Percentiles rank a stretch among this genome's conserved stretches.
phyloP scores from a whole-genome alignment of 2,888 invertebrate species.

The Leucoma salicis region DNA sequence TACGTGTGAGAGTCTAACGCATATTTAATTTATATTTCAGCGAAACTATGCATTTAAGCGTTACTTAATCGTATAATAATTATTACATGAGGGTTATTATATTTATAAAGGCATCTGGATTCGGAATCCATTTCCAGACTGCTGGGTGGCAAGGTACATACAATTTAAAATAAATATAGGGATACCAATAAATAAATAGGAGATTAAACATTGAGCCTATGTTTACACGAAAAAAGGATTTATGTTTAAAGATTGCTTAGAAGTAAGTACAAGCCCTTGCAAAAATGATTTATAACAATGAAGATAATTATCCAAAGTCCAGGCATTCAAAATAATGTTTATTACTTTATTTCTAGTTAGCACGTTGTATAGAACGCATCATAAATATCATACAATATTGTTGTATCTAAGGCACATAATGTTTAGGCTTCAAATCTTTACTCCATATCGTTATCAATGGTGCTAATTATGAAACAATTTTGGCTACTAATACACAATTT shows the following conservation, averaged over 20 bases:
- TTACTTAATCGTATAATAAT: slow-evolving; percentile 75
- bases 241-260: slow-evolving; percentile 43
- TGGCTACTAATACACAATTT: slow-evolving; percentile 50
- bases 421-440: slow-evolving; percentile 81
- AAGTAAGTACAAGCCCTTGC: slow-evolving; percentile 65
- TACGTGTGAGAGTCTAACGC: too few species aligned
- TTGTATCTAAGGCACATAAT: slow-evolving; percentile 84
- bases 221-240: slow-evolving; percentile 24
- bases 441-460: slow-evolving; percentile 77
- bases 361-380: slow-evolving; percentile 82
- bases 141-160: slow-evolving; percentile 51
- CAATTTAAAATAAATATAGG: slow-evolving; percentile 17
- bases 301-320: slow-evolving; percentile 58
- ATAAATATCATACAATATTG: slow-evolving; percentile 82
- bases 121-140: slow-evolving; percentile 68
- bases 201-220: slow-evolving; percentile 32
- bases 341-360: slow-evolving; percentile 79
- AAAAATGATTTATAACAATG: slow-evolving; percentile 67
- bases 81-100: slow-evolving; percentile 67
- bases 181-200: slow-evolving; percentile 16
- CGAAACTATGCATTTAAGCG: slow-evolving; percentile 76
- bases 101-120: slow-evolving; percentile 62
- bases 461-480: slow-evolving; percentile 63
- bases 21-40: slow-evolving; percentile 67
- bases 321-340: slow-evolving; percentile 74